These are phyloP conservation scores for Tragelaphus oryx DNA, from an alignment of 2,797 vertebrate species.

Conservation along the genomic window DNA sequence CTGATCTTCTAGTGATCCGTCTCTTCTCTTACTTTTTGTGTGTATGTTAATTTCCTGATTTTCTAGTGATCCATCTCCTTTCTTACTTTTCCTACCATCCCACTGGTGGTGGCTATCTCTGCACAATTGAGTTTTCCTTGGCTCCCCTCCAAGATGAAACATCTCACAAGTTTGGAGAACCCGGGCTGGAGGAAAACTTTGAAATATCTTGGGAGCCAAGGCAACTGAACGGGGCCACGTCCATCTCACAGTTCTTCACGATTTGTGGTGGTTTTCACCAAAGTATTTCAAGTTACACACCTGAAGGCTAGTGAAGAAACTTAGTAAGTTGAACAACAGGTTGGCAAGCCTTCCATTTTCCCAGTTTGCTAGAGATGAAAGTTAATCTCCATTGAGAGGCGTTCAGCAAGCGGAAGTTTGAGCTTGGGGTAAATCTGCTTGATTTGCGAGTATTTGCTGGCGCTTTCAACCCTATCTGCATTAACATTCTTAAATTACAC, in stretches of 20 bases:
- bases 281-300: background rate
- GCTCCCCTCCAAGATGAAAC: background rate
- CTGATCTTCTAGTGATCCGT: background rate
- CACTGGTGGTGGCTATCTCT: background rate
- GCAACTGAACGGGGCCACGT: background rate
- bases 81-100: background rate
- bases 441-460: slow-evolving; percentile 46
- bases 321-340: background rate
- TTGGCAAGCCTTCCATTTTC: background rate
- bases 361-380: slow-evolving; percentile 39
- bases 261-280: background rate
- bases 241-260: background rate
- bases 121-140: background rate
- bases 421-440: slow-evolving; percentile 56
- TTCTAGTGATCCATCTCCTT: background rate
- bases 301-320: background rate
- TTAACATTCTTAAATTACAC: slow-evolving; percentile 60
- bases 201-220: background rate
- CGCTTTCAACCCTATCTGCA: slow-evolving; percentile 53
- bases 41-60: background rate
- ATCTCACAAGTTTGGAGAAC: background rate
- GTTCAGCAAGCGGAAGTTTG: slow-evolving; percentile 40
- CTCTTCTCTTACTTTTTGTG: background rate
- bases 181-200: background rate
- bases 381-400: slow-evolving; percentile 44